These are phyloP conservation scores for Ochotona curzoniae DNA, from an alignment of 2,113 vertebrate species.

Conservation along the genomic window DNA sequence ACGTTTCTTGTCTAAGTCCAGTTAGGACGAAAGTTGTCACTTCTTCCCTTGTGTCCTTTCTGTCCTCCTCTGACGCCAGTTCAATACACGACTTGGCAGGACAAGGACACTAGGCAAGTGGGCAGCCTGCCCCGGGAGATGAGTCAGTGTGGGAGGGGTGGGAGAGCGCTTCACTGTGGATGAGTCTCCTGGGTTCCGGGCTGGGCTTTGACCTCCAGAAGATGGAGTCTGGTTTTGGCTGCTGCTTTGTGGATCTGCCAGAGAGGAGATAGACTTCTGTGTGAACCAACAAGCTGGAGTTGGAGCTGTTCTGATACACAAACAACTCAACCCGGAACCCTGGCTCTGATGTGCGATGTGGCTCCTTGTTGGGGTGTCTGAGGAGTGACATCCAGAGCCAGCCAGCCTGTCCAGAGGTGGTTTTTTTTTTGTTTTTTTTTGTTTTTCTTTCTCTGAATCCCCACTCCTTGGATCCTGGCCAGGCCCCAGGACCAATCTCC, in stretches of 20 bases:
- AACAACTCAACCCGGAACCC: not conserved
- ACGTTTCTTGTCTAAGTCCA: not conserved
- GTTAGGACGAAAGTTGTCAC: not conserved
- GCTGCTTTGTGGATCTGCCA: not conserved
- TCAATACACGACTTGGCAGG: not conserved
- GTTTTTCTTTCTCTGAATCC: not conserved
- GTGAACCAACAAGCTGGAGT: accelerated
- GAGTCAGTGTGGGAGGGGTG: not conserved
- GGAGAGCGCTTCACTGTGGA: not conserved
- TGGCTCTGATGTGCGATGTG: not conserved
- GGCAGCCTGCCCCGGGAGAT: not conserved
- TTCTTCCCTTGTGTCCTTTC: not conserved
- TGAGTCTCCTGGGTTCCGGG: not conserved
- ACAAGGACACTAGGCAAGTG: not conserved
- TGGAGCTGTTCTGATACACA: not conserved
- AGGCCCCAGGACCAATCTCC: not conserved
- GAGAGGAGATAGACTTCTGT: not conserved
- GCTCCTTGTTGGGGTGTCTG: not conserved
- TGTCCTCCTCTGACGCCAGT: not conserved
- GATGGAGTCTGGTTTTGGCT: not conserved
- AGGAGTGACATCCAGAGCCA: not conserved
- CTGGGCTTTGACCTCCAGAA: not conserved
- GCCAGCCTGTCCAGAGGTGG: not conserved
- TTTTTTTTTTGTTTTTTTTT: not conserved
- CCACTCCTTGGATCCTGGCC: not conserved